These are phyloP conservation scores for Stigmatopora argus DNA, from an alignment of 2,113 vertebrate genomes.

Conservation along the genomic window DNA sequence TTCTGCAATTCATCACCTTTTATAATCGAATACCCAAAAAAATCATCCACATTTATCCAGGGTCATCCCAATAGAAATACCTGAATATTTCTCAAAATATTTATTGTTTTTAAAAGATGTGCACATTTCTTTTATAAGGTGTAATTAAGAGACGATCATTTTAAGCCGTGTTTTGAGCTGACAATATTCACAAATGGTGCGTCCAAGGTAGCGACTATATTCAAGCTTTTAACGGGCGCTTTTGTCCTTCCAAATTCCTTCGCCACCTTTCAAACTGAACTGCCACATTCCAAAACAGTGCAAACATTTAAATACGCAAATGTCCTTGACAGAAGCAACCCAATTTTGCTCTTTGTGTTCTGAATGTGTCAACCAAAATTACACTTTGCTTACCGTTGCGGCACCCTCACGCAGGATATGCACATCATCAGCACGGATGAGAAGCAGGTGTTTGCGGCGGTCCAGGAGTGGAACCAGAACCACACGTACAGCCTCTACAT, in stretches of 20 bases:
- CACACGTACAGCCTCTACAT: constrained; percentile 93
- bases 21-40: not conserved
- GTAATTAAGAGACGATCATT: not conserved
- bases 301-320: not conserved
- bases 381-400: not conserved
- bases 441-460: constrained; percentile 90
- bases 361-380: not conserved
- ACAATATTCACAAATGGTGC: not conserved
- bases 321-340: not conserved
- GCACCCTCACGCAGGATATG: constrained; percentile 79
- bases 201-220: not conserved
- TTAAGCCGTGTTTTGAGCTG: not conserved
- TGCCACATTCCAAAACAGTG: not conserved
- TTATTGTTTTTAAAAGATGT: not conserved
- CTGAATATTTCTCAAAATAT: not conserved
- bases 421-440: constrained; percentile 95
- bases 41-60: not conserved
- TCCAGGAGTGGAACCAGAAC: constrained; percentile 97
- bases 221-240: not conserved
- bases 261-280: not conserved
- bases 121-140: not conserved
- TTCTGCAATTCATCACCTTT: not conserved
- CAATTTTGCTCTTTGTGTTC: too few relatives aligned
- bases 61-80: not conserved
- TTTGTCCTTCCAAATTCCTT: not conserved